These are phyloP conservation scores for Megaceryle alcyon DNA, from an alignment of 2,797 vertebrate genomes.

Conservation along the genomic window DNA sequence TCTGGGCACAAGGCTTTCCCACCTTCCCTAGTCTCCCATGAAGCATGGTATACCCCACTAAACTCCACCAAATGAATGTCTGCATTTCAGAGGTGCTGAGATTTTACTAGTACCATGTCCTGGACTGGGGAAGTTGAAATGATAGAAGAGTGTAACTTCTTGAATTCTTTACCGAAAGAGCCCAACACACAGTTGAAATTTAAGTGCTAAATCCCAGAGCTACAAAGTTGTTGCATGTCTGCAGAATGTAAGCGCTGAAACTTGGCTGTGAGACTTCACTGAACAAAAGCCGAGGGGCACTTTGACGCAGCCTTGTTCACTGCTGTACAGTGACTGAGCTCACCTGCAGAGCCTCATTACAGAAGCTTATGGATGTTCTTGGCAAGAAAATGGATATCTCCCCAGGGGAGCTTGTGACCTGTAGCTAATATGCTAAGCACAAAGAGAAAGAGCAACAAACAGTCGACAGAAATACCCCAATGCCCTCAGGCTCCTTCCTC, in stretches of 20 bases:
- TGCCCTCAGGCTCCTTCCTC: not conserved
- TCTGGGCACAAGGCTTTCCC: not conserved
- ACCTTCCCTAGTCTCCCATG: not conserved
- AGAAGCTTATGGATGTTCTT: slow-evolving; percentile 40
- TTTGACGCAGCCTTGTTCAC: not conserved
- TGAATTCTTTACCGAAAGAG: not conserved
- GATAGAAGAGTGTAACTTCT: not conserved
- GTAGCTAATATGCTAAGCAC: slow-evolving; percentile 1
- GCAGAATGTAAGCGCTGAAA: not conserved
- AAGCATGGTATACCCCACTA: not conserved
- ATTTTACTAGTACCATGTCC: not conserved
- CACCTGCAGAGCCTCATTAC: slow-evolving; percentile 26
- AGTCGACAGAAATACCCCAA: not conserved
- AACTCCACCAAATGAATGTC: not conserved
- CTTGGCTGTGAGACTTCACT: not conserved
- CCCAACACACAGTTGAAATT: not conserved
- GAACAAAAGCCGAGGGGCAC: not conserved
- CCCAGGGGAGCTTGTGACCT: not conserved
- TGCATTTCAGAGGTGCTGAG: not conserved
- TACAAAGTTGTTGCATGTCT: not conserved
- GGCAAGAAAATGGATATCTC: not conserved
- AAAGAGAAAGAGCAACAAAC: slow-evolving; percentile 12
- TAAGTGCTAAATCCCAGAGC: not conserved
- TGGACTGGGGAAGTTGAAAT: not conserved
- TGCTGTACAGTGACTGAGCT: not conserved